phyloP scores from a whole-genome alignment of 2,888 invertebrate genomes.

The Agrotis puta region DNA sequence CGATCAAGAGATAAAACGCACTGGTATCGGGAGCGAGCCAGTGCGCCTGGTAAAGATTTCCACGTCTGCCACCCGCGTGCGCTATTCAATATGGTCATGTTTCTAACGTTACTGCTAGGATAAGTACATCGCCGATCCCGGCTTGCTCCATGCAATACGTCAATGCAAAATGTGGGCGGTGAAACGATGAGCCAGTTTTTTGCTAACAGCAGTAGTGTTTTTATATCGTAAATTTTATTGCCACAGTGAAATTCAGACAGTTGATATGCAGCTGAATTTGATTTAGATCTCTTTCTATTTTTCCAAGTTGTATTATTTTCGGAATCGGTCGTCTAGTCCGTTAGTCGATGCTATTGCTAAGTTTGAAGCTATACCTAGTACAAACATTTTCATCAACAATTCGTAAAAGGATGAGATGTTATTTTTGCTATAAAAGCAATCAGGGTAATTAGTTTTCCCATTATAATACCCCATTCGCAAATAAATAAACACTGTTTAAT shows the following conservation, averaged over 20 bases:
- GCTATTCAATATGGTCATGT: slow-evolving; percentile 77
- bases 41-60: slow-evolving; percentile 79
- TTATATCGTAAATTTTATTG: slow-evolving; percentile 21
- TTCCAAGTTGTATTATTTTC: slow-evolving; percentile 6
- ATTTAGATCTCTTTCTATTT: slow-evolving; percentile 22
- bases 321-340: not conserved
- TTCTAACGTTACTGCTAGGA: slow-evolving; percentile 67
- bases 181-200: slow-evolving; percentile 29
- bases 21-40: slow-evolving; percentile 76
- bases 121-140: slow-evolving; percentile 11
- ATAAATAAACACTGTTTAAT: not conserved
- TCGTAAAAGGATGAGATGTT: not conserved
- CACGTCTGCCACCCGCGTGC: slow-evolving; percentile 67
- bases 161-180: slow-evolving; percentile 7
- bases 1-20: slow-evolving; percentile 89
- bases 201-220: slow-evolving; percentile 5
- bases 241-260: slow-evolving; percentile 5
- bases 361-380: not conserved
- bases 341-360: slow-evolving; percentile 5
- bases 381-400: not conserved
- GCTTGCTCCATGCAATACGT: slow-evolving; percentile 21
- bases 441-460: not conserved
- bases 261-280: slow-evolving; percentile 25
- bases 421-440: not conserved
- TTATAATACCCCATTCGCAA: not conserved